Evolutionary conservation across 2,797 vertebrate genomes (phyloP), one percentile per base, ranked within the genome.

Genomic region (Coreius guichenoti): DNA sequence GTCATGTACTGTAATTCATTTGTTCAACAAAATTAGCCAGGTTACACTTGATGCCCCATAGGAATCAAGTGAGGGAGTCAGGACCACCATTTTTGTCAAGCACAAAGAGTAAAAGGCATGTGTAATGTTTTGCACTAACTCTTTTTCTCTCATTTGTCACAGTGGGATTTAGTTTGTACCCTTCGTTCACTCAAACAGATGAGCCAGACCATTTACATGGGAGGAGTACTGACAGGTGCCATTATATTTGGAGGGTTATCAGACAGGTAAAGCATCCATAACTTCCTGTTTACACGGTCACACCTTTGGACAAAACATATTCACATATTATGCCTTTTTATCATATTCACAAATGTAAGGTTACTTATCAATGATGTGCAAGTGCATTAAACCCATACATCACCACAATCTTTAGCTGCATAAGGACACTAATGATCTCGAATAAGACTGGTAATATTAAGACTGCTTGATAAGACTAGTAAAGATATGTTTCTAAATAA

Each of bases 181-280:
- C 84, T 92, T n/a, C 93, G 93, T 31, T 93, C 94, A 6, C 90
- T 96, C 8, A 95, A 95, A 83, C 95, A 95, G 90, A 95, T 95
- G 95, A 95, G 94, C 83, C 95, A 96, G 89, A 95, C 94, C 67
- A 94, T 95, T 81, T 96, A 95, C 73, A 96, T 95, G 95, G 95
- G 94, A 0, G 95, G 95, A 72, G 94, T 95, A 56, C 90, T 96
- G 76, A 3, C 93, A 0, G 95, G 95, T 16, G 94, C 95, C 75
- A 93, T 96, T 61, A 47, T 96, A 58, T 95, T 90, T 1, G 95
- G 95, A 0, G 91, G 94, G 3, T 91, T 96, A 19, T 94, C 95
- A 6, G 95, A 95, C 92, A 95, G 91, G 94, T 95, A 69, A 90
- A 81, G 29, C 33, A 77, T 77, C 33, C 17, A 19, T 36, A 21